Evolutionary conservation across 2,113 vertebrate species (phyloP).

Genomic region (Leucosticte australis): DNA sequence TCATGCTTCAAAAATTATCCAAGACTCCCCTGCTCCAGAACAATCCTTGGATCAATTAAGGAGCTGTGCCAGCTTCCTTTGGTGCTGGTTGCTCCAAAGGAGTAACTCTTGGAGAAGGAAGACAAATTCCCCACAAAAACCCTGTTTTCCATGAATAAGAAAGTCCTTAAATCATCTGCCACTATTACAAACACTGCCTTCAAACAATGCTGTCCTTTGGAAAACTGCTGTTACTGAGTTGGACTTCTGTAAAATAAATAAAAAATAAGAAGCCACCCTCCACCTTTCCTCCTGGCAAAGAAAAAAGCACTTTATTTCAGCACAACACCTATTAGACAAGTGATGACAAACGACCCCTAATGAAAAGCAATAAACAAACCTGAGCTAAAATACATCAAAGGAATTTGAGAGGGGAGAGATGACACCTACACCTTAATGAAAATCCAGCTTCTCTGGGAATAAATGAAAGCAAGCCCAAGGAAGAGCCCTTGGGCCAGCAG

Average conservation of each 20-base stretch:
- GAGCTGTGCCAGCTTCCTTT: background rate
- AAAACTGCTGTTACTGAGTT: background rate
- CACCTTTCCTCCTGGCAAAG: background rate
- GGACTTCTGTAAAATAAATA: background rate
- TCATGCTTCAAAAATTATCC: background rate
- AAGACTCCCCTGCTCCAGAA: background rate
- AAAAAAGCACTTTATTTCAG: background rate
- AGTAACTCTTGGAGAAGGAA: background rate
- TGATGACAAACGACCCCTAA: slow-evolving; percentile 37
- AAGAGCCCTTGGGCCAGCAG: background rate
- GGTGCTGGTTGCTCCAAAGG: background rate
- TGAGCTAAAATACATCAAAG: background rate
- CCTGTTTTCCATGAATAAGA: background rate
- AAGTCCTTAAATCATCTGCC: background rate
- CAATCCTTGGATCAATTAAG: background rate
- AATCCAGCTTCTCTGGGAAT: slow-evolving; percentile 15
- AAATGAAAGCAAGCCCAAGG: background rate
- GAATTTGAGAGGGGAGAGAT: background rate
- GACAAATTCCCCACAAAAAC: background rate
- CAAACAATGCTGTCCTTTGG: background rate
- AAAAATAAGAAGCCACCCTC: background rate
- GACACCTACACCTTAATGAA: slow-evolving; percentile 13
- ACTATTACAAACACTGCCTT: background rate
- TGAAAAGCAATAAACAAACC: slow-evolving; percentile 36
- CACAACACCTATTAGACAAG: slow-evolving; percentile 25